Conservation (phyloP, 1,140 invertebrate species). For the Zaprionus lachaisei region DNA sequence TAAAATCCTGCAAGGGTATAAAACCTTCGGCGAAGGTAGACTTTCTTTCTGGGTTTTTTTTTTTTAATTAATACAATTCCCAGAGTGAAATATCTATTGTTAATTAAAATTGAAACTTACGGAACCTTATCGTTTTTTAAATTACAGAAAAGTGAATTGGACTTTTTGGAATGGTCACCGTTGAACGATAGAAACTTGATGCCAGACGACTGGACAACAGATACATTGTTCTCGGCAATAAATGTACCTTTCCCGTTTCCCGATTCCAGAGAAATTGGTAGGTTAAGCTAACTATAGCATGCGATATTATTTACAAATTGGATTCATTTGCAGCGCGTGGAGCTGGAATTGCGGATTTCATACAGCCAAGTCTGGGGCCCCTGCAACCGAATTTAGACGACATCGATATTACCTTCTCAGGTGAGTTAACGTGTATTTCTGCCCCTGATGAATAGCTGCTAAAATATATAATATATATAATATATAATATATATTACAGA, state of each 20-base stretch:
- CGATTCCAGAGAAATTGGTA: slow-evolving; percentile 97
- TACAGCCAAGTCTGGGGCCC: slow-evolving; percentile 98
- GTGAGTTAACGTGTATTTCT: slow-evolving; percentile 83
- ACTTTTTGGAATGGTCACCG: slow-evolving; percentile 91
- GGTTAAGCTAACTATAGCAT: slow-evolving; percentile 40
- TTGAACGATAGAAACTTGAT: slow-evolving; percentile 89
- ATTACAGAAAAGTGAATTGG: slow-evolving; percentile 90
- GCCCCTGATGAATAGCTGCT: too few species aligned
- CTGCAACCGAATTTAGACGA: slow-evolving; percentile 98
- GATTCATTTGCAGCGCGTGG: slow-evolving; percentile 85
- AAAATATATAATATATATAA: too few species aligned
- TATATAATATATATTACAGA: slow-evolving; percentile 55
- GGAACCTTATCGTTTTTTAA: background rate
- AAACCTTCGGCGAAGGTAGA: too few species aligned
- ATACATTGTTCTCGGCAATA: slow-evolving; percentile 95
- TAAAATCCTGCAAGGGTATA: too few species aligned
- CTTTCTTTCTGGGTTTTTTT: too few species aligned
- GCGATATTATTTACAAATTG: background rate
- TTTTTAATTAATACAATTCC: background rate
- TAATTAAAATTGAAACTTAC: background rate
- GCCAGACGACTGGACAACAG: slow-evolving; percentile 90
- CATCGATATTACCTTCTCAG: slow-evolving; percentile 94
- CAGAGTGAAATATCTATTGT: background rate
- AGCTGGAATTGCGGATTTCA: slow-evolving; percentile 95
- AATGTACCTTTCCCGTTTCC: slow-evolving; percentile 97